phyloP scores from a whole-genome alignment of 1,140 invertebrate genomes.

The Limonius californicus region DNA sequence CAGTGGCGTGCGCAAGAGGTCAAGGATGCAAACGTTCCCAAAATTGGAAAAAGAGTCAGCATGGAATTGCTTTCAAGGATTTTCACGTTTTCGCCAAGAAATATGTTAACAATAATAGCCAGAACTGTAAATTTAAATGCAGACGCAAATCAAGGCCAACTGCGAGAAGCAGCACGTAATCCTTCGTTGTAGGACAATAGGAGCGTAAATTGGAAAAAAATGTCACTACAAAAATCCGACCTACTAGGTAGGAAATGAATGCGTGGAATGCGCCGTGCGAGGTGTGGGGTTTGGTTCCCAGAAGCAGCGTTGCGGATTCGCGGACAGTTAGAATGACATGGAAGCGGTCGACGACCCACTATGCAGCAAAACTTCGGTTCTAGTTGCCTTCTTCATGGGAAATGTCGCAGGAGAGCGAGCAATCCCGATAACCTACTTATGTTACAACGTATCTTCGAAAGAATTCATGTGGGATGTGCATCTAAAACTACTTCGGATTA shows the following conservation, averaged over 20 bases:
- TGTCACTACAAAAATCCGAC: slow-evolving; percentile 2
- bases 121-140: too few species aligned
- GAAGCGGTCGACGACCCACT: slow-evolving; percentile 39
- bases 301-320: slow-evolving; percentile 37
- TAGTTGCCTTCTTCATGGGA: slow-evolving; percentile 2
- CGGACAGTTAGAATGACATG: slow-evolving; percentile 46
- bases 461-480: background rate
- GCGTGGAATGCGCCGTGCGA: slow-evolving; percentile 37
- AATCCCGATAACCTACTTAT: slow-evolving; percentile 11
- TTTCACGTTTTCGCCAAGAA: too few species aligned
- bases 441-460: background rate
- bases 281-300: slow-evolving; percentile 41
- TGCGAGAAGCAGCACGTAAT: too few species aligned
- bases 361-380: slow-evolving; percentile 3
- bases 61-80: too few species aligned
- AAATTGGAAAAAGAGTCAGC: too few species aligned
- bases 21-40: too few species aligned
- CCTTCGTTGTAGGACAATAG: background rate
- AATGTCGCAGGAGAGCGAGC: slow-evolving; percentile 2
- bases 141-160: too few species aligned
- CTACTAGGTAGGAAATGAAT: slow-evolving; percentile 24
- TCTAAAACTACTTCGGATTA: too few species aligned
- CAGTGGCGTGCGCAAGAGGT: too few species aligned
- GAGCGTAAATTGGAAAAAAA: background rate
- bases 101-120: too few species aligned